Conservation (phyloP, 2,113 vertebrate genomes). For the Aegotheles bennettii region DNA sequence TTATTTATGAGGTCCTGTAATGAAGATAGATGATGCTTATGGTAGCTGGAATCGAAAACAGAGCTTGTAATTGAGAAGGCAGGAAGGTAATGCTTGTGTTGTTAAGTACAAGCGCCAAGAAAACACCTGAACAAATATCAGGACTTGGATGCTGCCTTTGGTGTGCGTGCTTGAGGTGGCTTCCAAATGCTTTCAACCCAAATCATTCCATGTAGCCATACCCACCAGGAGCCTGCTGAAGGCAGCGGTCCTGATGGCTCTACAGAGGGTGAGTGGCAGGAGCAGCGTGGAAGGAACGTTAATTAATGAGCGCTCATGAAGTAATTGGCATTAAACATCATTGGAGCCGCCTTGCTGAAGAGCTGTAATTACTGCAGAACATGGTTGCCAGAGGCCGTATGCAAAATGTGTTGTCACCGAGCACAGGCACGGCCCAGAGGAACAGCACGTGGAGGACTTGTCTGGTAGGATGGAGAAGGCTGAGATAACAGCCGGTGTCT, state of each 20-base stretch:
- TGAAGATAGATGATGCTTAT: neutral
- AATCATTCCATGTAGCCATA: neutral
- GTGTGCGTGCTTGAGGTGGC: neutral
- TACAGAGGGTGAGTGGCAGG: neutral
- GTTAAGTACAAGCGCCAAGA: neutral
- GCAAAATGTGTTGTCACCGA: neutral
- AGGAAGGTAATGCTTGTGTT: neutral
- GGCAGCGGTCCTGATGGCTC: neutral
- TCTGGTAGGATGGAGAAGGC: neutral
- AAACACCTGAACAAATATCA: neutral
- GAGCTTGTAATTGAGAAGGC: neutral
- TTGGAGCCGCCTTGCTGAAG: neutral
- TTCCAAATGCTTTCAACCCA: too few species aligned
- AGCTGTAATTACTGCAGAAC: neutral
- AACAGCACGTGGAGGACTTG: neutral
- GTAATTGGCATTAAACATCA: neutral
- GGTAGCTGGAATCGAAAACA: neutral
- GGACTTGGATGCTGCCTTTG: neutral
- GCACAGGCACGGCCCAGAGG: neutral
- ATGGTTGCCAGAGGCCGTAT: neutral
- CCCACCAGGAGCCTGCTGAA: neutral
- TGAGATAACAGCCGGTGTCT: neutral
- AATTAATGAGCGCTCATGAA: neutral
- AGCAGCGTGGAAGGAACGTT: neutral
- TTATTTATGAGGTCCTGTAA: slow-evolving; percentile 21